Percentiles rank a stretch among this genome's conserved stretches.
Conservation (phyloP, 2,797 vertebrate species). For the Pseudochirops cupreus region DNA sequence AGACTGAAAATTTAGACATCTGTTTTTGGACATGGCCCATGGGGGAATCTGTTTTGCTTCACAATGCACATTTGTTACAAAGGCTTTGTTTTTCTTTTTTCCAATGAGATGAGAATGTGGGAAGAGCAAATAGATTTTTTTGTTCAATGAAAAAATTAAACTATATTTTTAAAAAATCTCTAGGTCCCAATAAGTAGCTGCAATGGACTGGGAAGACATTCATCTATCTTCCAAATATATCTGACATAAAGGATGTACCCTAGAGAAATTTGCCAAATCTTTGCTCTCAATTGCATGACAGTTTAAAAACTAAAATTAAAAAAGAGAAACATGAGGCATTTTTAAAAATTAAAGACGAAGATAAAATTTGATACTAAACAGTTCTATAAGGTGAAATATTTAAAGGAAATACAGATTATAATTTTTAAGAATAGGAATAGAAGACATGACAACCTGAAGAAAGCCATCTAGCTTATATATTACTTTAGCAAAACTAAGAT, state of each 20-base stretch:
- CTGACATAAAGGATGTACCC: slow-evolving; percentile 19
- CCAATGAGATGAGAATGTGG: background rate
- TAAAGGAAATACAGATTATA: slow-evolving; percentile 2
- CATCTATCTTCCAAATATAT: slow-evolving; percentile 48
- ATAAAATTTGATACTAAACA: background rate
- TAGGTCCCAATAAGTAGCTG: background rate
- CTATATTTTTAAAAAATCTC: background rate
- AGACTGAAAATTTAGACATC: background rate
- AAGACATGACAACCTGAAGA: background rate
- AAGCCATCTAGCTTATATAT: slow-evolving; percentile 38
- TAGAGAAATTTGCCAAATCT: slow-evolving; percentile 36
- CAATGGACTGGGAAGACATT: background rate
- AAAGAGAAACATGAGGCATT: slow-evolving; percentile 7
- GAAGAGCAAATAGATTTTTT: background rate
- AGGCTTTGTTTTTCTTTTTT: background rate
- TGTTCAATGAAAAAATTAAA: background rate
- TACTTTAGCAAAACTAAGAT: slow-evolving; percentile 39
- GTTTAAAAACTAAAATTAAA: slow-evolving; percentile 59
- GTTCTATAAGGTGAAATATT: slow-evolving; percentile 10
- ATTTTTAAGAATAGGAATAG: slow-evolving; percentile 16
- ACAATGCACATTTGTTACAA: background rate
- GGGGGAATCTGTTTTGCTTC: background rate
- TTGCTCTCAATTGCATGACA: slow-evolving; percentile 24
- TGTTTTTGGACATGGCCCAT: background rate
- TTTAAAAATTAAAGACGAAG: slow-evolving; percentile 39